Conservation (phyloP, 2,888 invertebrate genomes). For the Athalia rosae region DNA sequence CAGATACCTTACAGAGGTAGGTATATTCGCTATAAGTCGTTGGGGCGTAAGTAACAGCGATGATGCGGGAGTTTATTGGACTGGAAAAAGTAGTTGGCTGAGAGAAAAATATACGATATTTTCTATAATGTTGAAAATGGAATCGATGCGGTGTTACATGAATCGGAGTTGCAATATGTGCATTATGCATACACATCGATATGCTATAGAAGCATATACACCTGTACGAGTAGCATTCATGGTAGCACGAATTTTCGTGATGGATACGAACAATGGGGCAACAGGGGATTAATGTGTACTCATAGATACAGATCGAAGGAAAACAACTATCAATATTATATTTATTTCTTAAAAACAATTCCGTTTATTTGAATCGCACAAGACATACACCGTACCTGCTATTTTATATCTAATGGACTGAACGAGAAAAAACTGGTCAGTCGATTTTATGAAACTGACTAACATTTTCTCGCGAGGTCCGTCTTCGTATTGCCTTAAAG, state of each 20-base stretch:
- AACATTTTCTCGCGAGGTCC: constrained; percentile 43
- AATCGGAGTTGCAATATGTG: not conserved
- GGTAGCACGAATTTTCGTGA: not conserved
- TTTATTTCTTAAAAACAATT: constrained; percentile 71
- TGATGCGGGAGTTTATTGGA: not conserved
- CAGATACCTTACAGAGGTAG: not conserved
- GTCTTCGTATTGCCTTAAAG: constrained; percentile 70
- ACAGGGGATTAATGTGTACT: not conserved
- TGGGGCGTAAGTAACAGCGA: constrained; percentile 3
- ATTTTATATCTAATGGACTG: constrained; percentile 69
- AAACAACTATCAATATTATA: constrained; percentile 16
- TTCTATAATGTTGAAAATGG: constrained; percentile 8
- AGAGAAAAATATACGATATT: not conserved
- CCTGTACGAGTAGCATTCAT: not conserved
- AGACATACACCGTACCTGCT: constrained; percentile 73
- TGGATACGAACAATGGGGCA: not conserved
- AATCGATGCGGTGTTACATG: not conserved
- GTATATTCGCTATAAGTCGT: constrained; percentile 5
- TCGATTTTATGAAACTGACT: constrained; percentile 14
- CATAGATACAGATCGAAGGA: constrained; percentile 8
- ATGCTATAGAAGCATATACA: not conserved
- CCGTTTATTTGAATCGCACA: constrained; percentile 74
- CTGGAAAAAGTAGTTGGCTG: constrained; percentile 23
- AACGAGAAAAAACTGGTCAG: constrained; percentile 53
- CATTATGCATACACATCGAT: too few species aligned